These are phyloP conservation scores for Patella vulgata DNA, from an alignment of 1,140 invertebrate species.

Conservation along the genomic window DNA sequence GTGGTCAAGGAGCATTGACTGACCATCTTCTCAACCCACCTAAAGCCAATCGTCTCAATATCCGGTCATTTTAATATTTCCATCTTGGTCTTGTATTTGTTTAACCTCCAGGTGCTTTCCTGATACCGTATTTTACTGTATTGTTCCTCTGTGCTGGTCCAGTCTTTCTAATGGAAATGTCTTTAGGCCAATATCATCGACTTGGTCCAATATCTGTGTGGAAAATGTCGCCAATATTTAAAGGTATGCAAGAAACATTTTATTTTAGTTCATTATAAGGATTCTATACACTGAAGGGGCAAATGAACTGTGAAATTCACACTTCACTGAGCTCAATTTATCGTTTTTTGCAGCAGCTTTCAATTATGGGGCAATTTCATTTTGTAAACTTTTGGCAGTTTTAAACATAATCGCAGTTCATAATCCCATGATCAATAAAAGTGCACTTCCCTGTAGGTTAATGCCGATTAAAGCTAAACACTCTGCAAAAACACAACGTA, in stretches of 20 bases:
- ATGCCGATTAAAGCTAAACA: too few relatives aligned
- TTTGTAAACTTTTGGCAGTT: background rate
- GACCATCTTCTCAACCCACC: too few relatives aligned
- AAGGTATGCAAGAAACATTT: constrained; percentile 76
- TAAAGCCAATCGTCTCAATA: too few relatives aligned
- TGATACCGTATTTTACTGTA: constrained; percentile 66
- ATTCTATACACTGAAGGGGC: too few relatives aligned
- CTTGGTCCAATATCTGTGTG: constrained; percentile 69
- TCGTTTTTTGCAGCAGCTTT: background rate
- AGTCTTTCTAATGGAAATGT: constrained; percentile 69
- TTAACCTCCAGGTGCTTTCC: constrained; percentile 65
- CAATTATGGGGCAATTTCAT: background rate
- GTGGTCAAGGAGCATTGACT: too few relatives aligned
- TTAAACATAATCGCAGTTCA: background rate
- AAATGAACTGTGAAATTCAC: background rate
- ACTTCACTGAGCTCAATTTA: background rate
- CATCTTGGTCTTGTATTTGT: too few relatives aligned
- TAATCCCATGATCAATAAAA: background rate
- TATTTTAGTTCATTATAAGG: background rate
- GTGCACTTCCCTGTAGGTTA: background rate
- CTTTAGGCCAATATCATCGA: constrained; percentile 67
- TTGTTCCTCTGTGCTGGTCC: constrained; percentile 67
- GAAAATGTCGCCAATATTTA: constrained; percentile 93
- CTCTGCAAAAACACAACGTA: too few relatives aligned
- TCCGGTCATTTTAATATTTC: too few relatives aligned